A percentile compares a stretch with the other conserved stretches of the same genome.
Evolutionary conservation across 2,797 vertebrate genomes (phyloP).

Genomic region (Poecile montanus): DNA sequence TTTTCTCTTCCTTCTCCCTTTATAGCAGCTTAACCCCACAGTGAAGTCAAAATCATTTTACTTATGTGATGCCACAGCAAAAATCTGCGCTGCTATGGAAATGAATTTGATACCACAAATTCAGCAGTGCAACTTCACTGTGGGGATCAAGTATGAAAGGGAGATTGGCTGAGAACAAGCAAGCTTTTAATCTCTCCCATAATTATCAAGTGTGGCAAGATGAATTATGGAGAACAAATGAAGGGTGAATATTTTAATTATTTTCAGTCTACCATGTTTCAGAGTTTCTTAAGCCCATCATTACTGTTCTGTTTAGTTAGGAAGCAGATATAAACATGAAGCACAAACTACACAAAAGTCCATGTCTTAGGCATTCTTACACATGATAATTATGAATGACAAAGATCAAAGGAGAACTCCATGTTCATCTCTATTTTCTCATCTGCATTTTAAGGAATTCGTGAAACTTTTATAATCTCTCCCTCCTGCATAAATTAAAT

Average conservation of each 20-base stretch:
- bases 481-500: neutral
- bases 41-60: conserved; percentile 33
- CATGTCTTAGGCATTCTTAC: neutral
- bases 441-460: neutral
- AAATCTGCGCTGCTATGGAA: conserved; percentile 34
- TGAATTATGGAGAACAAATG: conserved; percentile 40
- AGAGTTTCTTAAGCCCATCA: neutral
- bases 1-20: neutral
- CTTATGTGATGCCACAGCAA: neutral
- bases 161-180: conserved; percentile 34
- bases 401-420: neutral
- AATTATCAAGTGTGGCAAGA: conserved; percentile 31
- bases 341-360: neutral
- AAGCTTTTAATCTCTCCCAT: conserved; percentile 45
- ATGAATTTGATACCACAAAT: conserved; percentile 41
- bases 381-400: neutral
- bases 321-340: neutral
- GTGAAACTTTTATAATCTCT: neutral
- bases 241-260: conserved; percentile 51
- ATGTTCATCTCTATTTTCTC: neutral
- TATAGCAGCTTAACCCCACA: conserved; percentile 32
- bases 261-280: conserved; percentile 3
- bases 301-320: neutral
- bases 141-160: conserved; percentile 34
- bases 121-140: conserved; percentile 1